These are phyloP conservation scores for Lottia scabra DNA, from an alignment of 2,888 invertebrate genomes.

Conservation along the genomic window DNA sequence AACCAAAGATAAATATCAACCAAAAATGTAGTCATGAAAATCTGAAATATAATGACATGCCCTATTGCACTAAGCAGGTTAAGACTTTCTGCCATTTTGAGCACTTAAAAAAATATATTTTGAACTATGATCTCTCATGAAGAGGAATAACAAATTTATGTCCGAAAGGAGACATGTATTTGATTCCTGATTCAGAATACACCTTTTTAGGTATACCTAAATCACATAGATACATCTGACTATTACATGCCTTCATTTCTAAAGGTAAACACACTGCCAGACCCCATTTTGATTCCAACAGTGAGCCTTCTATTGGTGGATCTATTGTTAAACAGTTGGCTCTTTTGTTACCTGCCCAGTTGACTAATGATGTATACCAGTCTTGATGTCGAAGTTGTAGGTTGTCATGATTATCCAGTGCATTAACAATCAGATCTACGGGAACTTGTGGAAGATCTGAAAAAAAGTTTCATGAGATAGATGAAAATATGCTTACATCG, in stretches of 20 bases:
- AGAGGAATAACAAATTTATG: conserved; percentile 85
- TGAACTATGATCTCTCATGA: conserved; percentile 37
- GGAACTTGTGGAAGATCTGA: conserved; percentile 55
- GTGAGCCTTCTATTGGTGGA: conserved; percentile 77
- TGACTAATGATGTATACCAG: conserved; percentile 73
- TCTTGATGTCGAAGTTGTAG: conserved; percentile 43
- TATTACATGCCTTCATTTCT: conserved; percentile 72
- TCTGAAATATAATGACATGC: not conserved
- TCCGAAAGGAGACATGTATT: conserved; percentile 87
- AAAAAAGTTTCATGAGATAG: no score
- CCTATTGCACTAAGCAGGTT: not conserved
- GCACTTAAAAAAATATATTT: not conserved
- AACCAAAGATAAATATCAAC: no score
- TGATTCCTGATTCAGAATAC: conserved; percentile 81
- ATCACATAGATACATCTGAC: conserved; percentile 82
- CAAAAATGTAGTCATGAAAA: no score
- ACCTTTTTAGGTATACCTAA: conserved; percentile 84
- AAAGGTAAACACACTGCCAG: conserved; percentile 81
- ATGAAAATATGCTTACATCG: no score
- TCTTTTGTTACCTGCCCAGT: conserved; percentile 79
- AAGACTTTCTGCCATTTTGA: not conserved
- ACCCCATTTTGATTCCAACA: conserved; percentile 76
- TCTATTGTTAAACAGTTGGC: conserved; percentile 83
- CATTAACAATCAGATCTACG: conserved; percentile 65
- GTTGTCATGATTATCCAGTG: conserved; percentile 63